Percentiles rank a stretch among this genome's conserved stretches.
phyloP scores from a whole-genome alignment of 2,113 vertebrate species.

The Tretioscincus oriximinensis region DNA sequence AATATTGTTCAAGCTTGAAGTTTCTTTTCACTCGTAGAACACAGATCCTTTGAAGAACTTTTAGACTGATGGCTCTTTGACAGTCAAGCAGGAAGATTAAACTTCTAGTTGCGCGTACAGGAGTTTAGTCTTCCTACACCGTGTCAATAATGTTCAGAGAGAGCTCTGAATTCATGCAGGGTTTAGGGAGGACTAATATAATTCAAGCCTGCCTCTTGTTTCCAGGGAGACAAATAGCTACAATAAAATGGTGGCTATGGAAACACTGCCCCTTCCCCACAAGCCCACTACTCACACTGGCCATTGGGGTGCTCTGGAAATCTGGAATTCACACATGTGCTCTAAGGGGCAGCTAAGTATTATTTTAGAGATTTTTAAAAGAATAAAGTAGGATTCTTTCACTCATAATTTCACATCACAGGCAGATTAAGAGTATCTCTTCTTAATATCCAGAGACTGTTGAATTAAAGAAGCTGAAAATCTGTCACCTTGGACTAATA shows the following conservation, averaged over 20 bases:
- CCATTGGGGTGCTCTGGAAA: neutral
- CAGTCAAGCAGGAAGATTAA: neutral
- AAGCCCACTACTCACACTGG: neutral
- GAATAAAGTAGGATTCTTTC: neutral
- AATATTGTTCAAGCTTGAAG: neutral
- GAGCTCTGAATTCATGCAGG: neutral
- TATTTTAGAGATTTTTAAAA: neutral
- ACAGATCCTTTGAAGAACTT: neutral
- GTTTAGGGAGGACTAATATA: constrained; percentile 6
- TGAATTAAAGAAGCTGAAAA: neutral
- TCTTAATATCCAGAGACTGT: neutral
- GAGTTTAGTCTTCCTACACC: neutral
- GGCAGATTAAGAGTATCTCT: neutral
- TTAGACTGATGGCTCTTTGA: neutral
- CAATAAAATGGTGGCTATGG: constrained; percentile 38
- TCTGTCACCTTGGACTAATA: too few species aligned
- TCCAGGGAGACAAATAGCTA: constrained; percentile 33
- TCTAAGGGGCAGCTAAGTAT: neutral
- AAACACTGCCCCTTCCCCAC: constrained; percentile 24
- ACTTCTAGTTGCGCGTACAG: neutral
- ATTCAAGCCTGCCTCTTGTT: constrained; percentile 29
- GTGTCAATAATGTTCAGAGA: neutral
- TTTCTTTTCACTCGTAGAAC: neutral
- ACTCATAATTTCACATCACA: neutral
- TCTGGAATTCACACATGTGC: neutral